Evolutionary conservation across 1,140 invertebrate species (phyloP).

Genomic region (Aleiodes sp.): DNA sequence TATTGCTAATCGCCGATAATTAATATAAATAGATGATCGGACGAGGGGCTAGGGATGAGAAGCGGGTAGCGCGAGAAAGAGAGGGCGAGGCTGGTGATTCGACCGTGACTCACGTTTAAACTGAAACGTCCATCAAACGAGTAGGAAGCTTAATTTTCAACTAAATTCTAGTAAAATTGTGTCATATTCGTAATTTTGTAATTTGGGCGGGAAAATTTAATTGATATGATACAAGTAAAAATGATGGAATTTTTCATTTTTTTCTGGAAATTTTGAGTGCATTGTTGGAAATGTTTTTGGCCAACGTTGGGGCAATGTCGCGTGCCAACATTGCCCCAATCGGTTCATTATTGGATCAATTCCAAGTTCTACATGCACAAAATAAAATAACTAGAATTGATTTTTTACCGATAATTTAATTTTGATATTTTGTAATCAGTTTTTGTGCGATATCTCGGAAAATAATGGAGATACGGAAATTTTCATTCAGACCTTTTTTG

Average conservation of each 20-base stretch:
- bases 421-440: too few relatives aligned
- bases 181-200: not conserved
- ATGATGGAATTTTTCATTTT: not conserved
- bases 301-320: too few relatives aligned
- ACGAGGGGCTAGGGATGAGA: slow-evolving; percentile 52
- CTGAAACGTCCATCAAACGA: slow-evolving; percentile 5
- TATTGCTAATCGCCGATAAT: slow-evolving; percentile 68
- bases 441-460: too few relatives aligned
- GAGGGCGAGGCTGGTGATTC: not conserved
- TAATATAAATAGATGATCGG: slow-evolving; percentile 67
- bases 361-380: too few relatives aligned
- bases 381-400: too few relatives aligned
- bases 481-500: too few relatives aligned
- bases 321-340: too few relatives aligned
- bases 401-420: too few relatives aligned
- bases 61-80: not conserved
- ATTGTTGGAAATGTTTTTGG: too few relatives aligned
- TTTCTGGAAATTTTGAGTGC: not conserved
- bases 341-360: too few relatives aligned
- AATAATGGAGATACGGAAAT: too few relatives aligned
- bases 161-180: not conserved
- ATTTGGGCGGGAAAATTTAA: not conserved
- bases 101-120: slow-evolving; percentile 25
- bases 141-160: slow-evolving; percentile 8
- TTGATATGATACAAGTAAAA: not conserved